These are phyloP conservation scores for Regulus satrapa DNA, from an alignment of 2,113 vertebrate genomes.

Conservation along the genomic window DNA sequence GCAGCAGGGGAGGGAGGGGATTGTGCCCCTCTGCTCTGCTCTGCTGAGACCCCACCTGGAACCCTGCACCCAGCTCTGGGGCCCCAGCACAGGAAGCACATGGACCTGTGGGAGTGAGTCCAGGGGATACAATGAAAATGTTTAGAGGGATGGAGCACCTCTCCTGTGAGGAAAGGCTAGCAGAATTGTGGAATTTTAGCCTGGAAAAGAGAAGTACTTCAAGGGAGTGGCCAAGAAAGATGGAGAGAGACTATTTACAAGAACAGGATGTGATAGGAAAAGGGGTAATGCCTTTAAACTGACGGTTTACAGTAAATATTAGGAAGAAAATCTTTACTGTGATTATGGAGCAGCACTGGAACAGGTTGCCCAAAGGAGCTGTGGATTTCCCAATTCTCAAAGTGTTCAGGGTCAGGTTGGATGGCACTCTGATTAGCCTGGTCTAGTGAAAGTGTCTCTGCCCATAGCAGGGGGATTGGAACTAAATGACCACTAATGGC, in stretches of 20 bases:
- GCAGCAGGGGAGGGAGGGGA: background rate
- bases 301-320: background rate
- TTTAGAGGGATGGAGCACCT: no score
- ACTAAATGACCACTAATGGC: background rate
- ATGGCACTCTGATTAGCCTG: background rate
- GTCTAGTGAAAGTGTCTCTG: background rate
- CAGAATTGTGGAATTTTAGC: background rate
- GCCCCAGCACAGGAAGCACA: background rate
- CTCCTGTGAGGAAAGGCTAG: background rate
- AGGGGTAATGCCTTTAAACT: background rate
- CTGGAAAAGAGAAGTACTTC: background rate
- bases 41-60: background rate
- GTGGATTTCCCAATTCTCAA: background rate
- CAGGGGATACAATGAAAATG: fast-evolving
- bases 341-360: background rate
- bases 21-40: background rate
- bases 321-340: background rate
- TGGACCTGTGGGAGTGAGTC: fast-evolving
- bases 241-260: background rate
- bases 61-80: background rate
- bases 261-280: background rate
- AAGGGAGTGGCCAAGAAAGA: background rate
- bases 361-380: background rate
- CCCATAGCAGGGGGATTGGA: background rate
- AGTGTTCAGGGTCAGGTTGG: background rate